A percentile compares a stretch with the other conserved stretches of the same genome.
phyloP scores from a whole-genome alignment of 2,797 vertebrate species.

The Coreius guichenoti region DNA sequence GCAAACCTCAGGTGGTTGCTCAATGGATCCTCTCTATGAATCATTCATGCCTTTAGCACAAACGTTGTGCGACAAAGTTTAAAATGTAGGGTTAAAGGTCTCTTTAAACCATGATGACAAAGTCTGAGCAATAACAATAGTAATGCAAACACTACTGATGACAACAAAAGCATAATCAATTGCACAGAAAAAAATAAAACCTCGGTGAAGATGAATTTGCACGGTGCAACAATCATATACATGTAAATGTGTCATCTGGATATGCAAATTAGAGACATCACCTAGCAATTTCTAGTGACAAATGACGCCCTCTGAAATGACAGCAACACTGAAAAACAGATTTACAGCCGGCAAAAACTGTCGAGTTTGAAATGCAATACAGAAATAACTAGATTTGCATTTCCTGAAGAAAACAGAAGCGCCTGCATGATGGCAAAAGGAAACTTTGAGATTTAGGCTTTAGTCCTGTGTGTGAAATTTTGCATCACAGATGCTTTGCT shows the following conservation, averaged over 20 bases:
- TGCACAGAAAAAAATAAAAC: background rate
- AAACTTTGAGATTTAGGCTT: background rate
- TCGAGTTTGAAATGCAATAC: conserved; percentile 4
- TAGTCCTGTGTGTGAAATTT: background rate
- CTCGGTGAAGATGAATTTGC: background rate
- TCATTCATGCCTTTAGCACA: conserved; percentile 6
- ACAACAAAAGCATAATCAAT: background rate
- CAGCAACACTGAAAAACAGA: conserved; percentile 28
- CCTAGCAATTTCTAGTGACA: conserved; percentile 31
- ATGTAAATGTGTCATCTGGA: conserved; percentile 40
- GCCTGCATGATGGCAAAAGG: background rate
- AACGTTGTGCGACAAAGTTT: background rate
- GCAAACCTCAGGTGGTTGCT: conserved; percentile 14
- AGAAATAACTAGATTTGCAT: conserved; percentile 19
- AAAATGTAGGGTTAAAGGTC: background rate
- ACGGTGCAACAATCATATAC: background rate
- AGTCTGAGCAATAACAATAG: background rate
- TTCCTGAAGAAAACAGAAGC: conserved; percentile 6
- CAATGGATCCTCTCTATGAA: background rate
- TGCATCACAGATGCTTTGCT: background rate
- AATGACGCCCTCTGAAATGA: conserved; percentile 10
- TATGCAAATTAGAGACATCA: conserved; percentile 39
- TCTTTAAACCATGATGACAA: background rate
- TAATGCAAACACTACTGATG: background rate
- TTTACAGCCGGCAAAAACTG: background rate